A percentile compares a stretch with the other conserved stretches of the same genome.
Conservation (phyloP, 2,797 vertebrate genomes). For the Hephaestus fuliginosus region DNA sequence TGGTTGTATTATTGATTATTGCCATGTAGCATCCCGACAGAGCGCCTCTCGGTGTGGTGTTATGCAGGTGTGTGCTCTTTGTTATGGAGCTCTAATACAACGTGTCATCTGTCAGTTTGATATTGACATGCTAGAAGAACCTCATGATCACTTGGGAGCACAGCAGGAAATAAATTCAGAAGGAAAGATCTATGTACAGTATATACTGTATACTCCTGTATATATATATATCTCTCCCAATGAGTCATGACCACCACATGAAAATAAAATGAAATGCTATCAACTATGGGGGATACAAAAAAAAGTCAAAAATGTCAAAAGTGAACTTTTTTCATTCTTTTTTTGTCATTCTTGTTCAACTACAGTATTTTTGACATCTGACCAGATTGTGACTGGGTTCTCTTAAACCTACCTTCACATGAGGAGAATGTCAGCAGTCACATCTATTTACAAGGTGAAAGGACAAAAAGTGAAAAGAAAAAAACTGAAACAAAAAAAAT, state of each 20-base stretch:
- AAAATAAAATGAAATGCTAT: neutral
- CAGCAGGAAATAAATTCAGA: slow-evolving; percentile 40
- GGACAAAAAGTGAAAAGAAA: neutral
- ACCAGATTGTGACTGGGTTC: slow-evolving; percentile 25
- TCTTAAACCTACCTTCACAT: slow-evolving; percentile 3
- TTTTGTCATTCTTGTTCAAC: slow-evolving; percentile 13
- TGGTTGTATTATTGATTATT: slow-evolving; percentile 52
- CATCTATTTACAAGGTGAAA: slow-evolving; percentile 13
- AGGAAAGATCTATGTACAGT: slow-evolving; percentile 23
- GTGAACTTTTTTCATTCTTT: neutral
- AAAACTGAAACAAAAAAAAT: neutral
- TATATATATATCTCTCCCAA: slow-evolving; percentile 7
- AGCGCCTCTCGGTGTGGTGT: neutral
- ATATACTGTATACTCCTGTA: slow-evolving; percentile 1
- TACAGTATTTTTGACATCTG: slow-evolving; percentile 11
- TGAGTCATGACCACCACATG: neutral
- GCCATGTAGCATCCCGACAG: slow-evolving; percentile 8
- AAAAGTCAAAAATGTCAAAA: neutral
- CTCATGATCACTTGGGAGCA: slow-evolving; percentile 61
- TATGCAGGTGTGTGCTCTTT: slow-evolving; percentile 24
- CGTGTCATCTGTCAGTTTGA: slow-evolving; percentile 81
- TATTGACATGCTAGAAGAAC: slow-evolving; percentile 68
- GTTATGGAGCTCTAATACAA: slow-evolving; percentile 76
- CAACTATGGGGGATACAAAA: slow-evolving; percentile 8
- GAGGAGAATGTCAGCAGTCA: slow-evolving; percentile 26